Conservation (phyloP, 2,113 vertebrate species). For the Gnathonemus longibarbis region DNA sequence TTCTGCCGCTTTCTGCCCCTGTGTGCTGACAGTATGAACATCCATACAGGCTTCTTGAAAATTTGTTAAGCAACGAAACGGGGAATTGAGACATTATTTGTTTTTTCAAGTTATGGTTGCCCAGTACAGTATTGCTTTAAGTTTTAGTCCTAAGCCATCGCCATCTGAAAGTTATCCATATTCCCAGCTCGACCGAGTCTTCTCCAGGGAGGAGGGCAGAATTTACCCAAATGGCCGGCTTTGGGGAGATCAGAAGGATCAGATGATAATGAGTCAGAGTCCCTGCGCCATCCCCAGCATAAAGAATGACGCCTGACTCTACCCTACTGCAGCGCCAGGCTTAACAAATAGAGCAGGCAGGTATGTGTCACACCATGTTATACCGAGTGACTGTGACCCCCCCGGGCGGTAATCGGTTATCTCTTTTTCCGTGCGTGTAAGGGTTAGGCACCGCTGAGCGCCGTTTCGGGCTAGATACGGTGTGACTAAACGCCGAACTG, state of each 20-base stretch:
- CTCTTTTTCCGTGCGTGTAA: conserved; percentile 31
- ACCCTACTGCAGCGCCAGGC: not conserved
- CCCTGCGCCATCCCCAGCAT: not conserved
- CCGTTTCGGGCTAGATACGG: conserved; percentile 29
- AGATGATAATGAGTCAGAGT: not conserved
- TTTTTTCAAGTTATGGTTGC: not conserved
- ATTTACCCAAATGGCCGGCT: not conserved
- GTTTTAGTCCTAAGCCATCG: not conserved
- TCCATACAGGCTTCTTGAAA: not conserved
- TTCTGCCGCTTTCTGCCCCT: not conserved
- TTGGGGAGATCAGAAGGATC: not conserved
- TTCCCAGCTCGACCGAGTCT: not conserved
- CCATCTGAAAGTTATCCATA: not conserved
- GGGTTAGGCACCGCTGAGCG: conserved; percentile 34
- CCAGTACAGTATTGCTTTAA: not conserved
- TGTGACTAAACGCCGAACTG: conserved; percentile 40
- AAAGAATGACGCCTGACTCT: too few species aligned
- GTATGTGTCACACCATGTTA: not conserved
- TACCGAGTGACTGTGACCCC: conserved; percentile 33
- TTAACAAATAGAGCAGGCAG: conserved; percentile 13
- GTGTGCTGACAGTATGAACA: not conserved
- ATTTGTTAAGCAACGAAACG: not conserved
- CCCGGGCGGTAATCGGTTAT: conserved; percentile 41
- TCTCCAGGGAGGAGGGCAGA: not conserved
- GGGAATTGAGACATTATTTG: not conserved